Base-by-base conservation (phyloP, 2,797 vertebrate species). In the Coluber constrictor region DNA sequence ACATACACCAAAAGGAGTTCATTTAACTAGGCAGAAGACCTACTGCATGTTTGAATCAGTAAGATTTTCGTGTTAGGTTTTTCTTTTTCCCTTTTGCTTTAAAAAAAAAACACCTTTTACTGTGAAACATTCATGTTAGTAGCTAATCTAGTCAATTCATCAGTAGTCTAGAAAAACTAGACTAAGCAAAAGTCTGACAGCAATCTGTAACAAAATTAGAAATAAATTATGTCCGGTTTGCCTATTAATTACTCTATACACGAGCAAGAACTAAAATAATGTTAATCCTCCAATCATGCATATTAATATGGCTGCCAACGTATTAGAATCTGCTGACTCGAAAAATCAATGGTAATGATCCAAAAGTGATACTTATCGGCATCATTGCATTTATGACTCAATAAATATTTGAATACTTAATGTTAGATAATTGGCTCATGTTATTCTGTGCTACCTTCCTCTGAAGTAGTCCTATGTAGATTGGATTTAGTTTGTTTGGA, bases 311-410 rank as follows among this genome's bases (percentile, higher is more conserved):
- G 54, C 25, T 63, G 23, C 66, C 55, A 55, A 90, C 92, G 94
- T 90, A 94, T 61, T 89, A 86, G 86, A 94, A 87, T 37, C 91
- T 95, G 66, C 43, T 47, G 59, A 91, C 37, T 60, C 3, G 0
- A 70, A 92, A 51, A 54, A 23, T 56, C 32, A 88, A 12, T 47
- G 63, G n/a, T 27, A 12, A n/a, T 56, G 54, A 56, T 43, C 86
- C 86, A 88, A 47, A 37, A 47, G 61, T 29, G 32, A 6, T 66
- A 56, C 32, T 92, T 92, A 23, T 20, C 5, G 43, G 59, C n/a
- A 18, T 47, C 90, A 51, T n/a, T 60, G 43, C 59, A 86, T 43
- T 7, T 47, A 43, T n/a, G 74, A 47, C 29, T 91, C 47, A 63
- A 0, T 47, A 0, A 83, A 83, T 47, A 25, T 20, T 83, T 47